Base-by-base conservation (phyloP, 2,888 invertebrate species). In the Ochropacha duplaris region DNA sequence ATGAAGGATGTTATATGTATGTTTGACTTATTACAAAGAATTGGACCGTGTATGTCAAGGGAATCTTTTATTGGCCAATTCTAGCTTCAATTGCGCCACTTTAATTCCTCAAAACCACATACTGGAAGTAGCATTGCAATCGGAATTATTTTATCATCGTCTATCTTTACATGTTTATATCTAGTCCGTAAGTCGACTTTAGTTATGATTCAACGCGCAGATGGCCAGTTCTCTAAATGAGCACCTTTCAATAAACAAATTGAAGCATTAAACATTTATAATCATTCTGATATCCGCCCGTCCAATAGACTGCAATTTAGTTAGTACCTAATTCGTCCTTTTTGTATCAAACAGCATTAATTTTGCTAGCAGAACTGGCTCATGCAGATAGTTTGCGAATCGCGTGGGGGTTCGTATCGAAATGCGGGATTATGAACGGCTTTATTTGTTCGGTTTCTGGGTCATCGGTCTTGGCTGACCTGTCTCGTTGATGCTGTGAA, bases 381-480 rank as follows among this genome's bases (percentile, higher is more conserved):
- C 64, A 61, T 71, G 70, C 72, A 65, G 76, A 76, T 73, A 77
- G 69, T 60, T 52, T 22, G 52, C 72, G 65, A 68, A 65, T 54
- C 68, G 76, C 77, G 82, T 79, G 82, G 78, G 79, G 72, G 71
- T 69, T 61, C 31, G 59, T 74, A 76, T 80, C 76, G 76, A 74
- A 73, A 75, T 76, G 74, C 76, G 79, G 78, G 81, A 79, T 79
- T 78, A 71, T 68, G 71, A 72, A 73, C 72, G 68, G 65, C 68
- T 72, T 75, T 73, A 79, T 76, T 74, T 76, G 75, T 73, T 69
- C 76, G 65, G 73, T 87, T 87, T 87, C 78, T 88, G 79, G 88
- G 90, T 86, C 89, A 82, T 84, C 86, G 88, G 76, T 87, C 89
- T 83, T 75, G 57, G 66, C 70, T 88, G 88, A 88, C 85, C 88